Conservation (phyloP, 2,888 invertebrate genomes). For the Sabatieria punctata region DNA sequence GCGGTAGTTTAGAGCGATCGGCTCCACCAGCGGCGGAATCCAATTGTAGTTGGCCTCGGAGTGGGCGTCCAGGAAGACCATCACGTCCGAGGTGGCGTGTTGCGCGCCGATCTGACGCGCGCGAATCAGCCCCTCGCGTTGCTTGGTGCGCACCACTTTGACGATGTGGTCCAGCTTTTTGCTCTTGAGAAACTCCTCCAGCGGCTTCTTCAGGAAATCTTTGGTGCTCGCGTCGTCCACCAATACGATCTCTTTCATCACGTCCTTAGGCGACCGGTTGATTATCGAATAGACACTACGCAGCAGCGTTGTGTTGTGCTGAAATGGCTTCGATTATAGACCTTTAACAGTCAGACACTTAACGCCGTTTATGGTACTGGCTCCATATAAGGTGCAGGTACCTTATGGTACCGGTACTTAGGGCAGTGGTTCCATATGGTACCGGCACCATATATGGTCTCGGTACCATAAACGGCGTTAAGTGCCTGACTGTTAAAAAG, state of each 20-base stretch:
- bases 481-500: too few species aligned
- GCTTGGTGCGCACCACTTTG: constrained; percentile 44
- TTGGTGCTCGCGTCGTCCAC: constrained; percentile 37
- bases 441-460: too few species aligned
- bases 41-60: constrained; percentile 66
- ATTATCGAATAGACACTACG: constrained; percentile 36
- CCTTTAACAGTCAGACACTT: too few species aligned
- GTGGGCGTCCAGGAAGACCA: constrained; percentile 80
- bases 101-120: constrained; percentile 46
- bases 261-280: constrained; percentile 36
- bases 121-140: constrained; percentile 32
- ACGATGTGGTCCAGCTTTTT: constrained; percentile 20
- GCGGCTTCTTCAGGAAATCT: constrained; percentile 30
- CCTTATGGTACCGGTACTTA: too few species aligned
- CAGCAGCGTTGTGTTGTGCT: constrained; percentile 38
- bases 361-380: too few species aligned
- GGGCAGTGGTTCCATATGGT: too few species aligned
- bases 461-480: too few species aligned
- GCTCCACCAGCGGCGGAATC: constrained; percentile 61
- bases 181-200: constrained; percentile 35
- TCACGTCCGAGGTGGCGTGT: constrained; percentile 53
- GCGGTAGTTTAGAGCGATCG: constrained; percentile 38
- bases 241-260: constrained; percentile 38
- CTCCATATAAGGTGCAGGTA: too few species aligned
- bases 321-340: too few species aligned